A percentile compares a stretch with the other conserved stretches of the same genome.
Evolutionary conservation across 92 coral and sea anemone species (phyloP).

Genomic region (Phenganax subtilis): DNA sequence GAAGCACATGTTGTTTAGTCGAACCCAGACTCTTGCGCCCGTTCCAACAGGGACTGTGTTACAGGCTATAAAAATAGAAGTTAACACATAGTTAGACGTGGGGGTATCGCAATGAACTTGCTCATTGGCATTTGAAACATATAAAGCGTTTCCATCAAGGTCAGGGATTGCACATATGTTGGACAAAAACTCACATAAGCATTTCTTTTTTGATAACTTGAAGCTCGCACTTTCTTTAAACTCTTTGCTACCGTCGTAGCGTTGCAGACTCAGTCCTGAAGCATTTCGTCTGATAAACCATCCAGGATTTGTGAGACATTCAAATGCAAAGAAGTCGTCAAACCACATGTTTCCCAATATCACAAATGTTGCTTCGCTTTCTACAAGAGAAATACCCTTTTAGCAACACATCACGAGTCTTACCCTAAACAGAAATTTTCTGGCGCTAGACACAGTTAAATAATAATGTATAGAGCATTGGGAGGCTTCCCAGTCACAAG

Average conservation of each 20-base stretch:
- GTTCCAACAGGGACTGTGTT: slow-evolving; percentile 40
- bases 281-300: slow-evolving; percentile 78
- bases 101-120: too few species aligned
- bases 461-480: background rate
- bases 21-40: slow-evolving; percentile 90
- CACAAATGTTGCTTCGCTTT: slow-evolving; percentile 82
- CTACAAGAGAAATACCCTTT: slow-evolving; percentile 44
- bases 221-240: slow-evolving; percentile 94
- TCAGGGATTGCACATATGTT: background rate
- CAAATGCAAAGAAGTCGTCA: slow-evolving; percentile 79
- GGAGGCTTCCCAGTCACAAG: background rate
- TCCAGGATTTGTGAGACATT: slow-evolving; percentile 76
- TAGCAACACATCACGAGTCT: too few species aligned
- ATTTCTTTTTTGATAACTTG: slow-evolving; percentile 72
- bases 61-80: slow-evolving; percentile 58
- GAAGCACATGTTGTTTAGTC: slow-evolving; percentile 79
- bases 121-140: too few species aligned
- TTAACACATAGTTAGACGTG: too few species aligned
- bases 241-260: slow-evolving; percentile 80
- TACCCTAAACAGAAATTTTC: too few species aligned
- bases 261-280: slow-evolving; percentile 74
- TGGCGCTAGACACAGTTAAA: too few species aligned
- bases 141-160: background rate
- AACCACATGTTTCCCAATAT: slow-evolving; percentile 97
- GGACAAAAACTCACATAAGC: slow-evolving; percentile 61